phyloP scores from a whole-genome alignment of 2,797 vertebrate species.

The Sebastes paucispinis region DNA sequence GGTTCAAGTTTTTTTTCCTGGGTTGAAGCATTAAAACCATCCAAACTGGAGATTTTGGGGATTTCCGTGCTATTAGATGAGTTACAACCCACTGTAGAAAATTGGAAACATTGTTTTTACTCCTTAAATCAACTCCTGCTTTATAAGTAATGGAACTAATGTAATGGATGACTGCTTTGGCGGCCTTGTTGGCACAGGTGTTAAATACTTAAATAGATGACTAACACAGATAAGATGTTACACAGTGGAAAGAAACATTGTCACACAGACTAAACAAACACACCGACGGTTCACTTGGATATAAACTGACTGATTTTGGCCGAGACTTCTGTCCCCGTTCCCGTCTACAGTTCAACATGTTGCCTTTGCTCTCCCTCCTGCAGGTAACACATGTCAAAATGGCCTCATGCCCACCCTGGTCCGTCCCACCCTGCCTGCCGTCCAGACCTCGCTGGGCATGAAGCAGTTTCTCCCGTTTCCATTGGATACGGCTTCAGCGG shows the following conservation, averaged over 20 bases:
- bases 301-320: background rate
- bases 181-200: background rate
- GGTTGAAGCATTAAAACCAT: background rate
- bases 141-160: background rate
- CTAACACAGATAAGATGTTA: background rate
- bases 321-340: background rate
- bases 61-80: conserved; percentile 16
- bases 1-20: background rate
- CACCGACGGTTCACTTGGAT: background rate
- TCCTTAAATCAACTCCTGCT: background rate
- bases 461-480: conserved; percentile 95
- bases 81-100: background rate
- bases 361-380: conserved; percentile 56
- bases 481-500: conserved; percentile 86
- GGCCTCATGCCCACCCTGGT: conserved; percentile 92
- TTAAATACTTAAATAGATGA: background rate
- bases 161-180: background rate
- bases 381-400: conserved; percentile 96
- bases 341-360: conserved; percentile 30
- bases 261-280: background rate
- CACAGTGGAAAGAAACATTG: background rate
- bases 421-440: conserved; percentile 87
- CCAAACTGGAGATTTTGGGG: conserved; percentile 8
- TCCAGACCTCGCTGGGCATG: conserved; percentile 90
- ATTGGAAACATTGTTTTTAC: conserved; percentile 2